Evolutionary conservation across 1,140 invertebrate species (phyloP).

Genomic region (Drosophila sproati): DNA sequence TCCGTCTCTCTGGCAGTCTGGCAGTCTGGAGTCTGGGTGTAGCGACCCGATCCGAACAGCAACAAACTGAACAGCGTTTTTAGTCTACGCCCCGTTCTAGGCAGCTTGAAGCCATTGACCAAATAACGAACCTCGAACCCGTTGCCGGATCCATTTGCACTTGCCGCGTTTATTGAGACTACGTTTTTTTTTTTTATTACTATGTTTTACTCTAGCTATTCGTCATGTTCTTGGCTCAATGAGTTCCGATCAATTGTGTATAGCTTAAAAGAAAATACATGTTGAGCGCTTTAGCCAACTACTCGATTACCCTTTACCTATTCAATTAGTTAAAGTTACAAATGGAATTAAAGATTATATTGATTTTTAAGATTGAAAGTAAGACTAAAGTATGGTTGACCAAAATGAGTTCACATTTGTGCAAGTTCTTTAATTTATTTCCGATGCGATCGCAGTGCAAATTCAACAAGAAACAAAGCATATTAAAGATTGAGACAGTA

Average conservation of each 20-base stretch:
- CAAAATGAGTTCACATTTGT: too few species aligned
- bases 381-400: too few species aligned
- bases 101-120: constrained; percentile 68
- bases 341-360: too few species aligned
- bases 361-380: too few species aligned
- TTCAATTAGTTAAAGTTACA: too few species aligned
- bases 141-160: constrained; percentile 48
- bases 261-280: background rate
- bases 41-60: constrained; percentile 15
- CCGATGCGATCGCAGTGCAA: too few species aligned
- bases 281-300: background rate
- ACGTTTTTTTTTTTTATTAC: constrained; percentile 22
- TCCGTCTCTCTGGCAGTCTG: background rate
- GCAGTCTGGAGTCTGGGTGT: constrained; percentile 15
- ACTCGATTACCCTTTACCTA: background rate
- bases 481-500: too few species aligned
- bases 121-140: constrained; percentile 62
- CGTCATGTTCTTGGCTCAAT: constrained; percentile 23
- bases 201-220: constrained; percentile 9
- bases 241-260: background rate
- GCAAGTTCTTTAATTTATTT: too few species aligned
- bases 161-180: constrained; percentile 36
- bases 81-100: constrained; percentile 47
- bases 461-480: too few species aligned
- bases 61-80: background rate